Base-by-base conservation (phyloP, 2,113 vertebrate genomes). In the Charadrius vociferus region DNA sequence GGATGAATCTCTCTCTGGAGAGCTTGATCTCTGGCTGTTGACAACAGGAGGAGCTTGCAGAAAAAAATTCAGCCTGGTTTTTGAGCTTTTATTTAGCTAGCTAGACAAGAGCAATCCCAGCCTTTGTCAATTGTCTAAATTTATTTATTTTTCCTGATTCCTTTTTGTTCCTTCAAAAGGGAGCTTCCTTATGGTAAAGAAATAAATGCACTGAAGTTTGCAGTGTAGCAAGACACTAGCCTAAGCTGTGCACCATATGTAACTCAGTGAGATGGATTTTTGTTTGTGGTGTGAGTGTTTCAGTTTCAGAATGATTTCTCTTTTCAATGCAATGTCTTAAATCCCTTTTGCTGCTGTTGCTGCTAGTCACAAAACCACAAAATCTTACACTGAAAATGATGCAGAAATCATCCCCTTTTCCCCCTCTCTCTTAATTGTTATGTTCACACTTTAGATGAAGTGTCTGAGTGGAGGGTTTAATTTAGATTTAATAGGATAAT, bases 401-500 rank as follows among this genome's bases (percentile, higher is more conserved):
- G 94, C 93, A 86, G 92, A 92, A 95, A 96, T 96, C 79, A 81
- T 93, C 77, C 75, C 78, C 10, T 23, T 95, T 78, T 4, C 45
- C 85, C 65, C 49, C 36, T 87, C 77, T 84, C 71, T 43, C 37
- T 59, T 98, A 98, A 98, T 97, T 98, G 93, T 97, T 98, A 97
- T 95, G 88, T 98, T 98, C 98, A 90, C 92, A 95, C 93, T 94
- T 97, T 92, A 93, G 85, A 91, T 98, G 96, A 96, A 97, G 96
- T 96, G 88, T 95, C 96, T 74, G 61, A 84, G 95, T 97, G 91
- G 97, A 97, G 88, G 95, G 95, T 97, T 98, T 97, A 98, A 98
- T 98, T 98, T 97, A 95, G 96, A 98, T 98, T 97, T 98, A 98
- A 98, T 98, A 97, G 88, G 97, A 97, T 98, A 98, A 98, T 98